Evolutionary conservation across 1,140 invertebrate species (phyloP).

Genomic region (Oncopodura yosiiana): DNA sequence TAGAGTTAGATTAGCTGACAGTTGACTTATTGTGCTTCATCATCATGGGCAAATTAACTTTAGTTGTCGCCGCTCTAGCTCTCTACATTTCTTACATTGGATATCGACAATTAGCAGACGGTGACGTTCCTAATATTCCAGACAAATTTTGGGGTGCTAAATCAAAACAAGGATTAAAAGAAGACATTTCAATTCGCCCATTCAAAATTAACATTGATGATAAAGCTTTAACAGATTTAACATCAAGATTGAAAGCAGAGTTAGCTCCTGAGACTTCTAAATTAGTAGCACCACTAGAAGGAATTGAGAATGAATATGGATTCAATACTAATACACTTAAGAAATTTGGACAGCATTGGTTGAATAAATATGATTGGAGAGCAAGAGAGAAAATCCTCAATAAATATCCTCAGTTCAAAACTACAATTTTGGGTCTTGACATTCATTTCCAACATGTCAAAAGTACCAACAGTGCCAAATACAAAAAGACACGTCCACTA

Average conservation of each 20-base stretch:
- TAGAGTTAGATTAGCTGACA: no score
- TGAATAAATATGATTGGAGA: constrained; percentile 44
- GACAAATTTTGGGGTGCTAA: constrained; percentile 45
- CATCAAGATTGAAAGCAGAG: constrained; percentile 47
- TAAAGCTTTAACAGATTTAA: constrained; percentile 53
- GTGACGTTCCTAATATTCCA: constrained; percentile 12
- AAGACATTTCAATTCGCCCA: constrained; percentile 42
- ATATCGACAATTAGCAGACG: background rate
- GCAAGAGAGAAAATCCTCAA: constrained; percentile 42
- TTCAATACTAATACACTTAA: constrained; percentile 40
- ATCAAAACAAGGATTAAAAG: constrained; percentile 31
- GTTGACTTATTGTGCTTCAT: no score
- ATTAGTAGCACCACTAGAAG: constrained; percentile 37
- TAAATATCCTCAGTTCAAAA: constrained; percentile 42
- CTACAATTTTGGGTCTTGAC: constrained; percentile 47
- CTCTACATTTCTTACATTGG: background rate
- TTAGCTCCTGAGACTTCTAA: constrained; percentile 37
- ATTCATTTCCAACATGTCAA: constrained; percentile 39
- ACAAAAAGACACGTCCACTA: constrained; percentile 38
- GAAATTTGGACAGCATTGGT: constrained; percentile 43
- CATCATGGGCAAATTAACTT: constrained; percentile 13
- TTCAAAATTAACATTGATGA: constrained; percentile 44
- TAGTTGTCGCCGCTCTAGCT: background rate
- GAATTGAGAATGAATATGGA: constrained; percentile 42
- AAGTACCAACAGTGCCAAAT: constrained; percentile 32